phyloP scores from a whole-genome alignment of 2,888 invertebrate species.

The Papilio gigon region DNA sequence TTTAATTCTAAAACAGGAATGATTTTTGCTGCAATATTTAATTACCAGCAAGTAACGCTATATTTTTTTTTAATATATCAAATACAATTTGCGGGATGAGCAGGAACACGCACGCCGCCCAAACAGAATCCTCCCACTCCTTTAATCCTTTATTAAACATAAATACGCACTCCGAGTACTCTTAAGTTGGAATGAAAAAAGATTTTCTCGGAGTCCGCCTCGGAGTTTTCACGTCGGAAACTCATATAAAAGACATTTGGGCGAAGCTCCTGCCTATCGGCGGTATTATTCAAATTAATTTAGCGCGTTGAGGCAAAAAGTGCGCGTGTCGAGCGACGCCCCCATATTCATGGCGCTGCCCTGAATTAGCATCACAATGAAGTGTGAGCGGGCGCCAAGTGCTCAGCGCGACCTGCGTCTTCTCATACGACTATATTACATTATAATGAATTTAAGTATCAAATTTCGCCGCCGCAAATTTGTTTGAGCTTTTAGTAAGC shows the following conservation, averaged over 20 bases:
- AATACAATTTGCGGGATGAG: slow-evolving; percentile 40
- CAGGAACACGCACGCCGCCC: slow-evolving; percentile 46
- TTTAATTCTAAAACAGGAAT: not conserved
- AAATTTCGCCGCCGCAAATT: slow-evolving; percentile 70
- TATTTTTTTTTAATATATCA: slow-evolving; percentile 12
- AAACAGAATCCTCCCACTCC: slow-evolving; percentile 55
- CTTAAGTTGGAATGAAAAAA: slow-evolving; percentile 64
- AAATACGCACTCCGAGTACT: slow-evolving; percentile 65
- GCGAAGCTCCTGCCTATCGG: slow-evolving; percentile 73
- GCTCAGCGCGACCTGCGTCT: slow-evolving; percentile 75
- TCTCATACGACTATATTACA: slow-evolving; percentile 74
- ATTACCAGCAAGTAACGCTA: not conserved
- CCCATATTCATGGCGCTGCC: slow-evolving; percentile 80
- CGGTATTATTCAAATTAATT: slow-evolving; percentile 81
- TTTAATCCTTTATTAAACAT: slow-evolving; percentile 63
- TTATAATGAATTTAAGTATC: slow-evolving; percentile 74
- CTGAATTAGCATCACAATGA: slow-evolving; percentile 82
- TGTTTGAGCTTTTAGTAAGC: slow-evolving; percentile 62
- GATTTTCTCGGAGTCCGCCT: slow-evolving; percentile 56
- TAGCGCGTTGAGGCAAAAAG: slow-evolving; percentile 79
- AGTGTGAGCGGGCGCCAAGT: slow-evolving; percentile 75
- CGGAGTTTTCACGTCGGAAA: slow-evolving; percentile 70
- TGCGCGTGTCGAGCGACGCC: slow-evolving; percentile 70
- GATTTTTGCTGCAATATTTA: not conserved
- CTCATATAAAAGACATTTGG: slow-evolving; percentile 78